phyloP scores from a whole-genome alignment of 2,797 vertebrate genomes.

The Eremophila alpestris region DNA sequence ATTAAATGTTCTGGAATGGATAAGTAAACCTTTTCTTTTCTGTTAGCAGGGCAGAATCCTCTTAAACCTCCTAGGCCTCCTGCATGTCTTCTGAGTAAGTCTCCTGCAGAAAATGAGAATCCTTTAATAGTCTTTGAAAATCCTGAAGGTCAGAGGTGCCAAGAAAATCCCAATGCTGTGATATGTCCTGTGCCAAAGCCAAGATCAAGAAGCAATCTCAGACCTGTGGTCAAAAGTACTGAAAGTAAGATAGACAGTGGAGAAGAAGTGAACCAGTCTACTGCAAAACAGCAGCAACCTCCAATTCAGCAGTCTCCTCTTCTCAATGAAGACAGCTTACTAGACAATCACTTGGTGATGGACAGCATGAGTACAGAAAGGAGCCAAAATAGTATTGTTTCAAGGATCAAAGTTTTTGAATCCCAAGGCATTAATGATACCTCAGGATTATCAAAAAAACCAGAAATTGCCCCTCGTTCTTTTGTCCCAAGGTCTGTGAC shows the following conservation, averaged over 20 bases:
- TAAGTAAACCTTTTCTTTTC: conserved; percentile 26
- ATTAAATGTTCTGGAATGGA: not conserved
- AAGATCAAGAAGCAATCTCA: conserved; percentile 84
- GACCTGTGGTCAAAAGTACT: conserved; percentile 70
- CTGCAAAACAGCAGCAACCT: not conserved
- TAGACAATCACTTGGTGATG: conserved; percentile 55
- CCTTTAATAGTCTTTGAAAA: conserved; percentile 72
- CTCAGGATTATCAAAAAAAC: conserved; percentile 76
- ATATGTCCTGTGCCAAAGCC: conserved; percentile 87
- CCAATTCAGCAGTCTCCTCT: conserved; percentile 8
- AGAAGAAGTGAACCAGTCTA: conserved; percentile 28
- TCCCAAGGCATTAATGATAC: conserved; percentile 77
- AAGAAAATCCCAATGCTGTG: conserved; percentile 68
- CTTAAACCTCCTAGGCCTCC: conserved; percentile 84
- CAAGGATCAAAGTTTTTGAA: conserved; percentile 92
- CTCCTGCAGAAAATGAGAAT: conserved; percentile 59
- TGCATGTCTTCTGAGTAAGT: conserved; percentile 34
- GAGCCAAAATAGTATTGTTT: conserved; percentile 83
- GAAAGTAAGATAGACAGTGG: conserved; percentile 59
- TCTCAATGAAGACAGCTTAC: conserved; percentile 42
- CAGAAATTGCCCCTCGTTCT: conserved; percentile 81
- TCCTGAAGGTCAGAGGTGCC: conserved; percentile 57
- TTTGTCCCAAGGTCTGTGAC: conserved; percentile 74
- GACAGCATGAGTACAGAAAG: conserved; percentile 82
- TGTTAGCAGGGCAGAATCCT: conserved; percentile 78